These are phyloP conservation scores for Malaclemys terrapin DNA, from an alignment of 2,113 vertebrate genomes.

Conservation along the genomic window DNA sequence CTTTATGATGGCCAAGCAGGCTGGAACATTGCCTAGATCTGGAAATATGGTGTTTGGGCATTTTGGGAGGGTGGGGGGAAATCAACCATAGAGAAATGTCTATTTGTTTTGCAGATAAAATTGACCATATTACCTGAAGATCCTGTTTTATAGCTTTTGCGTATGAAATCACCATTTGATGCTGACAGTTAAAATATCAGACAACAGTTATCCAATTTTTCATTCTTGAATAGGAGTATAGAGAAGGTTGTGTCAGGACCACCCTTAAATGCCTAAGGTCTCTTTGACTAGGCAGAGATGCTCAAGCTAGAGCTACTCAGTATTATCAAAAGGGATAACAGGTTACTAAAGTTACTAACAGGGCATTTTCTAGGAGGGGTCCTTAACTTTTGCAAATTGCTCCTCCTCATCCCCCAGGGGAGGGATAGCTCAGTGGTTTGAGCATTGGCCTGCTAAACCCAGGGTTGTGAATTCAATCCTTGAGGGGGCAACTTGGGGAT, in stretches of 20 bases:
- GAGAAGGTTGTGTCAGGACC: neutral
- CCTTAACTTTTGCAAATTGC: neutral
- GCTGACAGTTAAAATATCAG: neutral
- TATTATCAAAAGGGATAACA: neutral
- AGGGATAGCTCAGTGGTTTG: no score
- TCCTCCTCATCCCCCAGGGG: neutral
- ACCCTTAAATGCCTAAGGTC: neutral
- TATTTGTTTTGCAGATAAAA: neutral
- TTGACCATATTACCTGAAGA: slow-evolving; percentile 15
- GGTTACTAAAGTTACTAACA: neutral
- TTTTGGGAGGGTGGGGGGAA: neutral
- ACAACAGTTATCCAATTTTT: neutral
- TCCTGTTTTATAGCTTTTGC: neutral
- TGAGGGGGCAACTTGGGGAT: no score
- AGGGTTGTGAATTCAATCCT: no score
- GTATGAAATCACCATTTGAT: slow-evolving; percentile 4
- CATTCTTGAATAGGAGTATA: neutral
- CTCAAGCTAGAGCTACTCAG: neutral
- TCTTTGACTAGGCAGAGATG: neutral
- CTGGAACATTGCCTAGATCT: slow-evolving; percentile 14
- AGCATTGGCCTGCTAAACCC: no score
- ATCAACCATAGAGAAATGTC: neutral
- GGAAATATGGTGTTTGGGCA: slow-evolving; percentile 8
- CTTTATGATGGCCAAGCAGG: neutral
- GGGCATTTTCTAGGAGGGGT: no score